Percentiles rank a stretch among this genome's conserved stretches.
Conservation (phyloP, 2,888 invertebrate species). For the Chromoteleia sp. region DNA sequence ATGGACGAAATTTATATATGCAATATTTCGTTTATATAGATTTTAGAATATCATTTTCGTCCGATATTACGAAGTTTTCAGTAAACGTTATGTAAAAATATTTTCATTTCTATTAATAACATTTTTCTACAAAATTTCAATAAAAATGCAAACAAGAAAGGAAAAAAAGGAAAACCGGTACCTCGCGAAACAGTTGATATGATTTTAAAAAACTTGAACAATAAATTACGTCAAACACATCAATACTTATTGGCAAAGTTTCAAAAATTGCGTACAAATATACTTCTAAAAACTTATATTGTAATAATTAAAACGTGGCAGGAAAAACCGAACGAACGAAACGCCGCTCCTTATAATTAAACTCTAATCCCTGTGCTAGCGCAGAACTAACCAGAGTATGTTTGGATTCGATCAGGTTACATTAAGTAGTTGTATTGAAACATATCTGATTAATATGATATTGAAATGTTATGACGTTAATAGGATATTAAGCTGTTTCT, state of each 20-base stretch:
- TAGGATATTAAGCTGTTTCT: slow-evolving; percentile 19
- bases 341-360: not conserved
- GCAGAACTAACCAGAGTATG: slow-evolving; percentile 11
- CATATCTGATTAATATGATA: slow-evolving; percentile 43
- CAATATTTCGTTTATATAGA: too few relatives aligned
- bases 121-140: slow-evolving; percentile 1
- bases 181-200: not conserved
- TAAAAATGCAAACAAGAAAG: not conserved
- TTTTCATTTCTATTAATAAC: not conserved
- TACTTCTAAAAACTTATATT: too few relatives aligned
- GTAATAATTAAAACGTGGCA: too few relatives aligned
- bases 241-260: not conserved
- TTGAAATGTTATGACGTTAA: slow-evolving; percentile 45
- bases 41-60: too few relatives aligned
- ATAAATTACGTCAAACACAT: not conserved
- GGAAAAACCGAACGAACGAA: not conserved
- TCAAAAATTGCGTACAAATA: too few relatives aligned
- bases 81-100: slow-evolving; percentile 1
- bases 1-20: too few relatives aligned
- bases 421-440: slow-evolving; percentile 50
- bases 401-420: slow-evolving; percentile 46
- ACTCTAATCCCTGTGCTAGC: not conserved
- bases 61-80: not conserved
- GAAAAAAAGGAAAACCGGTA: not conserved
- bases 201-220: not conserved